These are phyloP conservation scores for Acanthopleura granulata DNA, from an alignment of 2,888 invertebrate genomes.

Conservation along the genomic window DNA sequence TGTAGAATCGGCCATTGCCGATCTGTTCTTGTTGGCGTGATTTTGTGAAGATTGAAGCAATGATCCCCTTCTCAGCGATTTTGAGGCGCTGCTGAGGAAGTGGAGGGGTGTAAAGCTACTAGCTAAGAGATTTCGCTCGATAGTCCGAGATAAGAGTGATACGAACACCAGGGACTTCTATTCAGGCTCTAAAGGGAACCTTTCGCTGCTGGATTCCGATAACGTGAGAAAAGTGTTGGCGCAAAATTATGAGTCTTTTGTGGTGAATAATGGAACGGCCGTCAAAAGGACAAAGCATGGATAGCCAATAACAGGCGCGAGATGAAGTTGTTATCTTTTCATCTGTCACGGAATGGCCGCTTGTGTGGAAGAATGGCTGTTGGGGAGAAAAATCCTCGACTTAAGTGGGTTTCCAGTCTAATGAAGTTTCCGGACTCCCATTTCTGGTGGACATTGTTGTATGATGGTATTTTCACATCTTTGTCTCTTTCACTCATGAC, in stretches of 20 bases:
- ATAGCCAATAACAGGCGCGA: neutral
- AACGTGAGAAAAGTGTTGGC: slow-evolving; percentile 1
- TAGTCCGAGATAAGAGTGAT: no score
- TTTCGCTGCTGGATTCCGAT: no score
- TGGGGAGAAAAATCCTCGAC: neutral
- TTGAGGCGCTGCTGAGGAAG: no score
- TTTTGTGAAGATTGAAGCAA: no score
- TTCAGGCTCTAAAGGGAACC: no score
- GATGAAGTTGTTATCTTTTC: slow-evolving; percentile 18
- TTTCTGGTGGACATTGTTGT: neutral
- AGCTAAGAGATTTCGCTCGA: no score
- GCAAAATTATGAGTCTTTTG: slow-evolving; percentile 10
- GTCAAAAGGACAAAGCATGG: neutral
- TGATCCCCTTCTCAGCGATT: no score
- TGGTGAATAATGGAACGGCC: neutral
- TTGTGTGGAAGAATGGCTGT: slow-evolving; percentile 6
- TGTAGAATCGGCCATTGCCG: no score
- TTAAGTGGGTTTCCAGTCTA: neutral
- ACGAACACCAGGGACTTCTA: no score
- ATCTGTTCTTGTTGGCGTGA: no score
- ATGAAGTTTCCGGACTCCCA: neutral
- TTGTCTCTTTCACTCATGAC: neutral
- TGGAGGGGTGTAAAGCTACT: no score
- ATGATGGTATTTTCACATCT: no score
- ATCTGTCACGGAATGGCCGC: slow-evolving; percentile 9